phyloP scores from a whole-genome alignment of 2,797 vertebrate species.

The Phataginus tetradactyla region DNA sequence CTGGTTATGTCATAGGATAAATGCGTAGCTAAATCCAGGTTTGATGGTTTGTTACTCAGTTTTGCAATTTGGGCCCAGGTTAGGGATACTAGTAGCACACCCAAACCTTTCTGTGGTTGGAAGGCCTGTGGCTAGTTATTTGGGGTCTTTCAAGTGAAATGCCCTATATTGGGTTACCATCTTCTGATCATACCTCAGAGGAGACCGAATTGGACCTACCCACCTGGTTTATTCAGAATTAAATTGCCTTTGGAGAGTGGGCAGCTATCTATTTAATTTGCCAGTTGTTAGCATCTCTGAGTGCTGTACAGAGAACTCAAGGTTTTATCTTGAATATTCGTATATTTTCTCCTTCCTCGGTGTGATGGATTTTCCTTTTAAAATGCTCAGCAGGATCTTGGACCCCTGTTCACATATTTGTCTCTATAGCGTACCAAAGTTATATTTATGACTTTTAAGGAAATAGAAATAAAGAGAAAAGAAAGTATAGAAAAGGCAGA shows the following conservation, averaged over 20 bases:
- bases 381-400: background rate
- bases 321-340: slow-evolving; percentile 17
- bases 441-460: slow-evolving; percentile 10
- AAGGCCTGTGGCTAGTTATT: background rate
- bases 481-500: slow-evolving; percentile 17
- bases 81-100: background rate
- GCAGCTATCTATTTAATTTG: background rate
- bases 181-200: background rate
- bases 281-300: background rate
- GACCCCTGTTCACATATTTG: background rate
- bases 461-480: slow-evolving; percentile 24
- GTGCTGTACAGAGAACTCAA: background rate
- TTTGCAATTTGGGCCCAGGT: slow-evolving; percentile 39
- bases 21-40: background rate
- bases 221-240: slow-evolving; percentile 6
- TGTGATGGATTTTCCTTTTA: background rate
- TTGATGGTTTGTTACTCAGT: background rate
- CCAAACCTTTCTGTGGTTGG: background rate
- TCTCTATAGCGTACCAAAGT: background rate
- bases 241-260: background rate
- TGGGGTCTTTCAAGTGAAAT: slow-evolving; percentile 7
- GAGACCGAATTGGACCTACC: background rate
- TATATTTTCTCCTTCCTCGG: slow-evolving; percentile 7
- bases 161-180: background rate
- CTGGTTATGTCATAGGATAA: background rate